These are phyloP conservation scores for Carpatolechia fugitivella DNA, from an alignment of 2,888 invertebrate species.

Conservation along the genomic window DNA sequence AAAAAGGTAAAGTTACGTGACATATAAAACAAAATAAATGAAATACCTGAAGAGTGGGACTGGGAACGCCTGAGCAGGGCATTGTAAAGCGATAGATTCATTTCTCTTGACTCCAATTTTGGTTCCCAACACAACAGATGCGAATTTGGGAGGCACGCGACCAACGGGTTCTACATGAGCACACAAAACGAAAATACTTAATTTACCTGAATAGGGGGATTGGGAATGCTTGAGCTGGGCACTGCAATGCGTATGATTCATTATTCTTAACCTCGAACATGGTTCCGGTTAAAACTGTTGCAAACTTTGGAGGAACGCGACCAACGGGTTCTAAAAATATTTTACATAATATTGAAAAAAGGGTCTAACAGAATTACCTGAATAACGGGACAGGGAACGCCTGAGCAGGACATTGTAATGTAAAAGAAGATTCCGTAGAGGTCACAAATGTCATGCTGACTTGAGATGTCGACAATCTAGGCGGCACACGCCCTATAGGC, in stretches of 20 bases:
- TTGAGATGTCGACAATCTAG: slow-evolving; percentile 63
- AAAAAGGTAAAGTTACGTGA: slow-evolving; percentile 29
- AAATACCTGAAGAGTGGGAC: slow-evolving; percentile 81
- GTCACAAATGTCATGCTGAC: slow-evolving; percentile 81
- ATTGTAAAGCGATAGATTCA: slow-evolving; percentile 77
- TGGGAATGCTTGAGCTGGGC: slow-evolving; percentile 85
- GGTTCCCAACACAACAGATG: slow-evolving; percentile 80
- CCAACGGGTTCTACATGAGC: slow-evolving; percentile 82
- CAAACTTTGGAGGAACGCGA: slow-evolving; percentile 77
- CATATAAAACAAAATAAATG: slow-evolving; percentile 4
- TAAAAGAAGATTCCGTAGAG: slow-evolving; percentile 61
- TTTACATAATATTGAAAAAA: slow-evolving; percentile 36
- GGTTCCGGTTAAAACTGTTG: slow-evolving; percentile 72
- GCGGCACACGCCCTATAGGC: slow-evolving; percentile 68
- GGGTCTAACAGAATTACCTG: slow-evolving; percentile 54
- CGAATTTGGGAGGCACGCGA: slow-evolving; percentile 83
- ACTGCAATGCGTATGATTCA: slow-evolving; percentile 69
- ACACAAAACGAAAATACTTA: slow-evolving; percentile 28
- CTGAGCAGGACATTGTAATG: slow-evolving; percentile 86
- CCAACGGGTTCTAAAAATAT: slow-evolving; percentile 55
- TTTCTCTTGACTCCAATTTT: slow-evolving; percentile 75
- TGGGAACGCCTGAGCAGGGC: slow-evolving; percentile 84
- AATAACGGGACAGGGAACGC: slow-evolving; percentile 76
- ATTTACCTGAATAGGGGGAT: slow-evolving; percentile 78
- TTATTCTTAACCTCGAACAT: slow-evolving; percentile 76